Evolutionary conservation across 2,113 vertebrate species (phyloP), one percentile per base, ranked within the genome.

Genomic region (Pongo abelii): DNA sequence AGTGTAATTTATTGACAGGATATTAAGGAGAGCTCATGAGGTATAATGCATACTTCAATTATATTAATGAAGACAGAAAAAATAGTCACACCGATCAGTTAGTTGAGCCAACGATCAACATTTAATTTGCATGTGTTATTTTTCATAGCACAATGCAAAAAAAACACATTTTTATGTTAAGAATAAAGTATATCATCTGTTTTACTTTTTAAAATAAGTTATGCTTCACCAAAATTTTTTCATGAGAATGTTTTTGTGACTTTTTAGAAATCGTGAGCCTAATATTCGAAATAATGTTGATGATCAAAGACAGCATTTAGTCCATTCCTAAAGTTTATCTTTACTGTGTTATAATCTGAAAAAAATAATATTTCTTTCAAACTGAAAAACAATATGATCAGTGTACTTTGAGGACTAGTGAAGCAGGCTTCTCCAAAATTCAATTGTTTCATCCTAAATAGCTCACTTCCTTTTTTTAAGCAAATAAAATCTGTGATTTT

Each of bases 281-380:
- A 89, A 57, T 43, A 46, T 77, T 38, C 83, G 25, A 89, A 92
- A 69, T 5, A 84, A 57, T 14, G 8, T 30, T 91, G 43, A 23
- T 93, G 38, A 93, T 88, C 32, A 80, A 96, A 27, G 38, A n/a
- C 38, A 89, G 9, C 5, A 87, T n/a, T 43, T 32, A 59, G 9
- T 84, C 57, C 23, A 32, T 92, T 79, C 64, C 40, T 89, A 80
- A 91, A 78, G 67, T 84, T 96, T 84, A 16, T 25, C 32, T 84
- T 61, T 84, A 50, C 50, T 86, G 77, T 25, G 72, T 67, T 93
- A 84, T 55, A 22, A 84, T n/a, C n/a, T 90, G 78, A 75, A 79
- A 94, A 88, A 88, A 61, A 27, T n/a, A n/a, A 64, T 6, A 52
- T 84, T 93, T 96, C n/a, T 59, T 43, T 18, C 27, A 91, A 91